Base-by-base conservation (phyloP, 2,113 vertebrate species). In the Antechinus flavipes region DNA sequence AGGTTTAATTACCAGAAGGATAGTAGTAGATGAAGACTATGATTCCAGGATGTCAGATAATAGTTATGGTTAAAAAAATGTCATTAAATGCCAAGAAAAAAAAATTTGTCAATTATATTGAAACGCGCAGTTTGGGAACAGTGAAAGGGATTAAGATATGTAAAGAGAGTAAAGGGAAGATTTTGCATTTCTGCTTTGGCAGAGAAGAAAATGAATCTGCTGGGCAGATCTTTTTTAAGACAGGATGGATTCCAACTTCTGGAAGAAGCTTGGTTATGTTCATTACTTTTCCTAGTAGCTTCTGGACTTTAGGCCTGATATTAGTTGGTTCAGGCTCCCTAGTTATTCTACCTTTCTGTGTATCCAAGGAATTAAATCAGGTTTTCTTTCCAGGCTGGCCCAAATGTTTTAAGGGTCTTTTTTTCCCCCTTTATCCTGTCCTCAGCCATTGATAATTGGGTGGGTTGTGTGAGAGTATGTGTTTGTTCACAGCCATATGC, bases 1-100 rank as follows among this genome's bases (percentile, higher is more conserved):
- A 92, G 58, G 54, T 95, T 95, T 95, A 11, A 92, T 92, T 61
- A 90, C 91, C 92, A 96, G 93, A 96, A 93, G 90, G 91, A 89
- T 22, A 92, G 0, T 22, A 92, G 0, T 54, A 58, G 90, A 91
- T 94, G n/a, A 94, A 55, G 68, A 91, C 95, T 1, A 11, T 19
- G 52, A 84, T 95, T 68, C 30, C 90, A 94, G 42, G 35, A 76
- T 95, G 49, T 92, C 91, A 90, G 93, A 89, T 52, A 94, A 89
- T 89, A 76, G 24, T 24, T 68, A n/a, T 68, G 30, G 12, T 68
- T n/a, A 12, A 19, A n/a, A n/a, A 68, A 68, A 16, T 68, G 14
- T 16, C 61, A 68, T 68, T 68, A 68, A 68, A 16, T 68, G 4
- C 12, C 61, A 68, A 68, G 61, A n/a, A 68, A 68, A 68, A n/a